Evolutionary conservation across 92 coral and sea anemone genomes (phyloP).

Genomic region (Parazoanthus darwini): DNA sequence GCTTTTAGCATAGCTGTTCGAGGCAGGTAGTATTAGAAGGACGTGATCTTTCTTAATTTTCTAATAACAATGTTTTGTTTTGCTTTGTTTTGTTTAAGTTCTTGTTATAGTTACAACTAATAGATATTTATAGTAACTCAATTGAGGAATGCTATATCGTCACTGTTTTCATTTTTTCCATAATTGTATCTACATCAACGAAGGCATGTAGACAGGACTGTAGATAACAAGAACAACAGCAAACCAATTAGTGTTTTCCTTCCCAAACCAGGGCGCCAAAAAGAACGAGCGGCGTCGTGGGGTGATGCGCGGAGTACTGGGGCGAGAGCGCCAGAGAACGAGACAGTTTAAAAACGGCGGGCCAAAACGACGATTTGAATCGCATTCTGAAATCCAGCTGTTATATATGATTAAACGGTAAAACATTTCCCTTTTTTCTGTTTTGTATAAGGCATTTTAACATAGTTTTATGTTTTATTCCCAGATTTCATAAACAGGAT

Average conservation of each 20-base stretch:
- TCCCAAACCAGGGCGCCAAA: background rate
- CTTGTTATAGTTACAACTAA: conserved; percentile 3
- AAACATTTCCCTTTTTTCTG: background rate
- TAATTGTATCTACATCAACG: too few species aligned
- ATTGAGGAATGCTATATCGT: too few species aligned
- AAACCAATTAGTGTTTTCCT: too few species aligned
- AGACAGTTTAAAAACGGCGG: conserved; percentile 12
- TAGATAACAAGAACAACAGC: too few species aligned
- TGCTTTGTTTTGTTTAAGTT: conserved; percentile 22
- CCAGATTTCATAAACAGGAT: too few species aligned
- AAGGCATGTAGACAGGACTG: background rate
- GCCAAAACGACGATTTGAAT: background rate
- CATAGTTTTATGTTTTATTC: too few species aligned
- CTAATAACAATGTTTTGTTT: background rate
- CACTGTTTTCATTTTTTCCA: too few species aligned
- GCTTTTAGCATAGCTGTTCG: conserved; percentile 9
- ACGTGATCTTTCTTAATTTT: too few species aligned
- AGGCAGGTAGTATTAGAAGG: background rate
- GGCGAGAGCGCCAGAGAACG: conserved; percentile 12
- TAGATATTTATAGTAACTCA: background rate
- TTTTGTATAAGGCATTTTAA: background rate
- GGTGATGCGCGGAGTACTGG: conserved; percentile 6
- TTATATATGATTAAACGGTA: background rate
- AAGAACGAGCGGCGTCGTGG: conserved; percentile 3
- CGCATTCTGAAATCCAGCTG: conserved; percentile 3